Evolutionary conservation across 2,797 vertebrate species (phyloP).

Genomic region (Schizopygopsis pylzovi): DNA sequence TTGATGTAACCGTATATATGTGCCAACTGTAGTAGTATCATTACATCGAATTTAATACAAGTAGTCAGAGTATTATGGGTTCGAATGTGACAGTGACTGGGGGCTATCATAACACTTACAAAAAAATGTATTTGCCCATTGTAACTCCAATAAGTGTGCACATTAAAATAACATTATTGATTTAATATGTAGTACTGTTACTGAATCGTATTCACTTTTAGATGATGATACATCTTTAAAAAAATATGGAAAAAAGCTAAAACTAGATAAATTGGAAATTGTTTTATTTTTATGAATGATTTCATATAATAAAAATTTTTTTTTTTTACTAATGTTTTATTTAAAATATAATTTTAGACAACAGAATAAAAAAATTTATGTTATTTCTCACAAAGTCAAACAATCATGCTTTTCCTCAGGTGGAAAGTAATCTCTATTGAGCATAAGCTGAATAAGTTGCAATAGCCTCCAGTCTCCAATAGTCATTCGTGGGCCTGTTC

Average conservation of each 20-base stretch:
- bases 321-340: neutral
- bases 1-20: neutral
- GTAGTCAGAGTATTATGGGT: neutral
- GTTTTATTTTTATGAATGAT: neutral
- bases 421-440: neutral
- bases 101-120: neutral
- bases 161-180: conserved; percentile 11
- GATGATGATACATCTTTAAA: neutral
- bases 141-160: neutral
- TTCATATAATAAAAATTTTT: neutral
- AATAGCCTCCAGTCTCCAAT: conserved; percentile 26
- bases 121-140: neutral
- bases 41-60: neutral
- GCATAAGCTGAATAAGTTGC: conserved; percentile 15
- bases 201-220: neutral
- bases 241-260: neutral
- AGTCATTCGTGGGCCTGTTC: neutral
- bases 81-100: neutral
- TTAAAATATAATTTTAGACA: neutral
- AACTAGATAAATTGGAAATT: no score
- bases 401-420: neutral
- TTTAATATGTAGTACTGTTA: neutral
- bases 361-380: no score
- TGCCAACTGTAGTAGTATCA: conserved; percentile 19
- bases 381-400: conserved; percentile 12